These are phyloP conservation scores for Allacma fusca DNA, from an alignment of 2,888 invertebrate genomes.

Conservation along the genomic window DNA sequence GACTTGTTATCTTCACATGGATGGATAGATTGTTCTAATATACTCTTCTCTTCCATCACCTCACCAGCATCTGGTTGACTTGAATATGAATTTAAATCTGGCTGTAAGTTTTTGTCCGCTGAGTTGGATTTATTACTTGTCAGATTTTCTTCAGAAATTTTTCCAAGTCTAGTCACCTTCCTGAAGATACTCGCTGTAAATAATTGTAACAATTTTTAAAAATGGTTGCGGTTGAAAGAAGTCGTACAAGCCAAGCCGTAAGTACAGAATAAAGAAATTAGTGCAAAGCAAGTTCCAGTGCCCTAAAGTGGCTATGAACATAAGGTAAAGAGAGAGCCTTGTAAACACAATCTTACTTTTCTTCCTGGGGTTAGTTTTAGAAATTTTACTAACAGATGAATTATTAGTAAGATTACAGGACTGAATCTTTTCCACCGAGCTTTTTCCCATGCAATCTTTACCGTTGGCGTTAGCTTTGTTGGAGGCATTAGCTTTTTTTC, in stretches of 20 bases:
- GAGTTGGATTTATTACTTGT: slow-evolving; percentile 19
- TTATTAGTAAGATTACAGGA: slow-evolving; percentile 33
- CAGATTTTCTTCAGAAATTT: slow-evolving; percentile 58
- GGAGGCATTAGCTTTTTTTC: slow-evolving; percentile 50
- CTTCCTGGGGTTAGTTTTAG: slow-evolving; percentile 36
- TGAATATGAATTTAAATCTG: slow-evolving; percentile 25
- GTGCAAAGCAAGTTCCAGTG: too few relatives aligned
- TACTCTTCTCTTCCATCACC: slow-evolving; percentile 34
- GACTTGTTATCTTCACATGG: background rate
- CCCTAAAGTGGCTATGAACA: too few relatives aligned
- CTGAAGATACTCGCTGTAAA: slow-evolving; percentile 60
- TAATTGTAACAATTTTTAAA: too few relatives aligned
- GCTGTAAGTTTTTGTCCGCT: background rate
- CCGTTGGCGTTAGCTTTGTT: slow-evolving; percentile 25
- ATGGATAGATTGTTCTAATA: background rate
- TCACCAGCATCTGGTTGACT: slow-evolving; percentile 30
- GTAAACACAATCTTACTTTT: slow-evolving; percentile 26
- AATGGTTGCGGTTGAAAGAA: too few relatives aligned
- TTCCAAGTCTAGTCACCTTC: slow-evolving; percentile 57
- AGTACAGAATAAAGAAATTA: too few relatives aligned
- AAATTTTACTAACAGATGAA: slow-evolving; percentile 29
- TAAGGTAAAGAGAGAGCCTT: too few relatives aligned
- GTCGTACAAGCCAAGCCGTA: too few relatives aligned
- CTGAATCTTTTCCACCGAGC: slow-evolving; percentile 25
- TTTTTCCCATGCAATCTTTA: slow-evolving; percentile 41